Conservation (phyloP, 1,140 invertebrate species). For the Thrips palmi region DNA sequence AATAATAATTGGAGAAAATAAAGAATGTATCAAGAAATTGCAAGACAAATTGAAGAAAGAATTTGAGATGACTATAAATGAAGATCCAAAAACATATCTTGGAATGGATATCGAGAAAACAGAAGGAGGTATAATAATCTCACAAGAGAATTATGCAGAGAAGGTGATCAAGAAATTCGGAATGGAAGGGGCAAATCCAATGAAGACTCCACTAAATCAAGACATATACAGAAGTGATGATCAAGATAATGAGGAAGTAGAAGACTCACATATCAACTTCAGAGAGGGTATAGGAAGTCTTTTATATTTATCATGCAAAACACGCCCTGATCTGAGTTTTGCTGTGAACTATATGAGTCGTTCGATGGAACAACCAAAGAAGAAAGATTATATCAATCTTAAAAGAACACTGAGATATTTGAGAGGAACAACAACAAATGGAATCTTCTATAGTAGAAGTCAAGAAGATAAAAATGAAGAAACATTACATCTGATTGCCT, state of each 20-base stretch:
- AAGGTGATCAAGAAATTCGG: slow-evolving; percentile 17
- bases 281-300: no score
- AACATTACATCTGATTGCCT: slow-evolving; percentile 12
- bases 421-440: slow-evolving; percentile 17
- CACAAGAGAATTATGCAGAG: slow-evolving; percentile 16
- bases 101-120: slow-evolving; percentile 19
- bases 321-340: no score
- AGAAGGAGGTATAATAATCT: slow-evolving; percentile 13
- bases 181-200: slow-evolving; percentile 16
- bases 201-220: slow-evolving; percentile 17
- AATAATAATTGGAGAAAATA: slow-evolving; percentile 15
- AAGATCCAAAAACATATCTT: slow-evolving; percentile 15
- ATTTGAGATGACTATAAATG: slow-evolving; percentile 16
- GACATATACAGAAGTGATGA: no score
- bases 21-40: slow-evolving; percentile 16
- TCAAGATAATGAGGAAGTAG: no score
- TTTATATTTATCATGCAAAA: no score
- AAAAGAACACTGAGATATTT: slow-evolving; percentile 20
- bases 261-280: no score
- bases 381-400: no score
- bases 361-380: no score
- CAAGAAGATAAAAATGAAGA: neutral
- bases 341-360: no score
- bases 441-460: no score
- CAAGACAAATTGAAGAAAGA: slow-evolving; percentile 4